Evolutionary conservation across 2,113 vertebrate species (phyloP), one percentile per base, ranked within the genome.

Genomic region (Sylvietta virens): DNA sequence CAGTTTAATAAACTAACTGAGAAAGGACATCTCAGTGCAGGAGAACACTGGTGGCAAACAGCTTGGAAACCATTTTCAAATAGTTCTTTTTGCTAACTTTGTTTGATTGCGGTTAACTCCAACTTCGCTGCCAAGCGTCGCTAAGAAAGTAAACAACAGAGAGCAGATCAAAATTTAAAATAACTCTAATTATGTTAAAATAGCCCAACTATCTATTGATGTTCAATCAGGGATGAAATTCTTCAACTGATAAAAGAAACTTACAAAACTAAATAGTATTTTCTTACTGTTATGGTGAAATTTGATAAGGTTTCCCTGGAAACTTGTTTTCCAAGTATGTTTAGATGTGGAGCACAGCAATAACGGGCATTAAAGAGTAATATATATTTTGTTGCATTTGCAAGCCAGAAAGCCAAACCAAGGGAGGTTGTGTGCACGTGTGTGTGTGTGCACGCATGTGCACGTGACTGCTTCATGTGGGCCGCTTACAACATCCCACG

Each of bases 401-500:
- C 15, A 77, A 90, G 26, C 4, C 83, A 70, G n/a, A 67, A 65
- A 92, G 28, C 4, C 45, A 53, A 44, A 48, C 2, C 20, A 14
- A 5, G 26, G 18, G 45, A 66, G 23, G 10, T 22, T 81, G 23
- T 2, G n/a, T n/a, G n/a, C n/a, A n/a, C n/a, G 18, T 30, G 3
- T 35, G n/a, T 28, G 27, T 31, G 15, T 35, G n/a, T 11, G 14
- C 7, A 6, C 0, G 0, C 24, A 8, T 3, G 4, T 9, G 2
- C 6, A 16, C 0, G 2, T 39, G 35, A 65, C 27, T 71, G 4
- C 13, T 4, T 14, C 0, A 0, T 13, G 8, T 19, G n/a, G 26
- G 22, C 48, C 0, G 0, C 30, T 74, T 40, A 27, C 5, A 33
- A 8, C 9, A 30, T 10, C 8, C 6, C 24, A 23, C 3, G 67